A percentile compares a stretch with the other conserved stretches of the same genome.
phyloP scores from a whole-genome alignment of 2,888 invertebrate genomes.

The Melieria omissa region DNA sequence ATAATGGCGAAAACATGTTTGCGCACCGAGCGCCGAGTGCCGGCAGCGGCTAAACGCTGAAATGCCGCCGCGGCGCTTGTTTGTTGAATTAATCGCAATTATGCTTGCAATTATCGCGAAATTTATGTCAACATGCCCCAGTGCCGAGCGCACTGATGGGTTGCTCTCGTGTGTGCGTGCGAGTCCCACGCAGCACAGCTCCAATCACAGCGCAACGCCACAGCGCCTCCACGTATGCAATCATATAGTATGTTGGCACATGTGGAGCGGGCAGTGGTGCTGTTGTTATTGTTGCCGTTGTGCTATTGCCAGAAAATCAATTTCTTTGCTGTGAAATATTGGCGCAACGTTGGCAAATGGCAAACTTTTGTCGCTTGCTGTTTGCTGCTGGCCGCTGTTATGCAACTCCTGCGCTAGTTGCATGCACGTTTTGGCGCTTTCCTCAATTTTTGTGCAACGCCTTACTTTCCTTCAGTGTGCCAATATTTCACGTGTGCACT shows the following conservation, averaged over 20 bases:
- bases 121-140: slow-evolving; percentile 35
- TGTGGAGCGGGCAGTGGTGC: slow-evolving; percentile 19
- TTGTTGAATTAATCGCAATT: slow-evolving; percentile 34
- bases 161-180: no score
- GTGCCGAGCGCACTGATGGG: background rate
- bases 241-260: background rate
- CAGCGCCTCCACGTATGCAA: no score
- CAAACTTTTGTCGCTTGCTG: background rate
- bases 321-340: slow-evolving; percentile 23
- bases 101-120: slow-evolving; percentile 26
- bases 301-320: slow-evolving; percentile 29
- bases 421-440: background rate
- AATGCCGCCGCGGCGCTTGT: slow-evolving; percentile 30
- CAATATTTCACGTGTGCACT: background rate
- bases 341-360: slow-evolving; percentile 19
- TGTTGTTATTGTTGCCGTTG: slow-evolving; percentile 11
- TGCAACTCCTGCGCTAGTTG: slow-evolving; percentile 16
- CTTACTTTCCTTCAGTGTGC: slow-evolving; percentile 10
- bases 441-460: slow-evolving; percentile 11
- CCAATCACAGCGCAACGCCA: slow-evolving; percentile 12
- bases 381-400: slow-evolving; percentile 1
- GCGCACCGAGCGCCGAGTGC: no score
- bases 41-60: no score
- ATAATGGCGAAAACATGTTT: slow-evolving; percentile 14
- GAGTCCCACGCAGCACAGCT: no score